phyloP scores from a whole-genome alignment of 2,797 vertebrate species.

The Typhlichthys subterraneus region DNA sequence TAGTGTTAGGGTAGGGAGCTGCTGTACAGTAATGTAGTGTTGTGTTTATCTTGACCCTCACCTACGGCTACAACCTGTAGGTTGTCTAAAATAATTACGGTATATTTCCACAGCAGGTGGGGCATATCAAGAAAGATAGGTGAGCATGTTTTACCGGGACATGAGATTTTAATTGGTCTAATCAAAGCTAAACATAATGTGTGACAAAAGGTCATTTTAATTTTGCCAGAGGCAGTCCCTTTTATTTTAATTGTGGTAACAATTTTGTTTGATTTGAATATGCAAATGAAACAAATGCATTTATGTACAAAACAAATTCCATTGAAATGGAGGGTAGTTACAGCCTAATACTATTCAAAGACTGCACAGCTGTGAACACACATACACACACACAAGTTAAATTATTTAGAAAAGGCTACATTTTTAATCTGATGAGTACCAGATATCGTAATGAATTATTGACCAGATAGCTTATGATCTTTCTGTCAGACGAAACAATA shows the following conservation, averaged over 20 bases:
- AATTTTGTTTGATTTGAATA: conserved; percentile 63
- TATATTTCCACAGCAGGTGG: no score
- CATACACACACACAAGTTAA: conserved; percentile 23
- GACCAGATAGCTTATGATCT: conserved; percentile 52
- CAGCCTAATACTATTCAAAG: conserved; percentile 33
- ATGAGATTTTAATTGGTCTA: conserved; percentile 72
- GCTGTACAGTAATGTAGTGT: no score
- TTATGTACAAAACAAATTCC: not conserved
- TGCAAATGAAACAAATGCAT: conserved; percentile 4
- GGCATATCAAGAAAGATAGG: no score
- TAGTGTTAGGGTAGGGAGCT: no score
- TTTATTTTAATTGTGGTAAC: conserved; percentile 62
- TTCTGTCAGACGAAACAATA: conserved; percentile 53
- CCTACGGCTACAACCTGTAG: no score
- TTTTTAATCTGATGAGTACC: conserved; percentile 63
- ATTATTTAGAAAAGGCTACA: conserved; percentile 58
- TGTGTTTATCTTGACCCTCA: no score
- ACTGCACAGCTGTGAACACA: not conserved
- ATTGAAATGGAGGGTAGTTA: conserved; percentile 20
- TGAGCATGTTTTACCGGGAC: conserved; percentile 20
- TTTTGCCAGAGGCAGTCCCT: conserved; percentile 61
- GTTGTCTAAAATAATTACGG: no score
- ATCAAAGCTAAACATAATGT: conserved; percentile 67
- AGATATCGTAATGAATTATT: conserved; percentile 68
- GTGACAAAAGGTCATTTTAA: conserved; percentile 68